Conservation (phyloP, 2,113 vertebrate species). For the Saguinus midas region DNA sequence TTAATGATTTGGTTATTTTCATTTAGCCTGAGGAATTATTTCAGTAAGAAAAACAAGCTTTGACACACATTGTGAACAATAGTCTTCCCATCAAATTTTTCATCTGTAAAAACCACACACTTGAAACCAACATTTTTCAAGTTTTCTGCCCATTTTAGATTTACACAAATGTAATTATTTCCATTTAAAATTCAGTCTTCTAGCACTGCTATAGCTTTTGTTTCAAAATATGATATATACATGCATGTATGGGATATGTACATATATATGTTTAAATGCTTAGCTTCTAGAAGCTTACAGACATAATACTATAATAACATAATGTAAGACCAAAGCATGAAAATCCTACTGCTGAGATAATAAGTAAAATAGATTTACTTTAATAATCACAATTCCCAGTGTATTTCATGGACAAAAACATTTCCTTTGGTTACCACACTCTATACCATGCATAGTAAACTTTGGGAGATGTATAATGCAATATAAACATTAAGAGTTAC, state of each 20-base stretch:
- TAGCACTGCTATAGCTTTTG: conserved; percentile 47
- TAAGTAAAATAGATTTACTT: conserved; percentile 77
- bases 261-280: neutral
- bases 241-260: neutral
- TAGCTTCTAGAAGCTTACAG: conserved; percentile 33
- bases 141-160: neutral
- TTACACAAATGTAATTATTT: neutral
- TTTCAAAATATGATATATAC: conserved; percentile 40
- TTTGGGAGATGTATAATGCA: conserved; percentile 84
- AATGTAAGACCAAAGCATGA: conserved; percentile 67
- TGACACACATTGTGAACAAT: neutral
- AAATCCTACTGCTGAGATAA: conserved; percentile 70
- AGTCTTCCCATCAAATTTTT: neutral
- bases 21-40: conserved; percentile 43
- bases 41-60: conserved; percentile 53
- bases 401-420: conserved; percentile 77
- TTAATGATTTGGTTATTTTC: conserved; percentile 56
- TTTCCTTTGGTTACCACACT: conserved; percentile 78
- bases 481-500: conserved; percentile 89
- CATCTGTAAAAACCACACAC: conserved; percentile 11
- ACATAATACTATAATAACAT: conserved; percentile 52
- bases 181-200: conserved; percentile 46
- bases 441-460: conserved; percentile 80
- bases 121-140: conserved; percentile 4
- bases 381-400: conserved; percentile 74